phyloP scores from a whole-genome alignment of 2,888 invertebrate species.

The Pycnomerus fuliginosus region DNA sequence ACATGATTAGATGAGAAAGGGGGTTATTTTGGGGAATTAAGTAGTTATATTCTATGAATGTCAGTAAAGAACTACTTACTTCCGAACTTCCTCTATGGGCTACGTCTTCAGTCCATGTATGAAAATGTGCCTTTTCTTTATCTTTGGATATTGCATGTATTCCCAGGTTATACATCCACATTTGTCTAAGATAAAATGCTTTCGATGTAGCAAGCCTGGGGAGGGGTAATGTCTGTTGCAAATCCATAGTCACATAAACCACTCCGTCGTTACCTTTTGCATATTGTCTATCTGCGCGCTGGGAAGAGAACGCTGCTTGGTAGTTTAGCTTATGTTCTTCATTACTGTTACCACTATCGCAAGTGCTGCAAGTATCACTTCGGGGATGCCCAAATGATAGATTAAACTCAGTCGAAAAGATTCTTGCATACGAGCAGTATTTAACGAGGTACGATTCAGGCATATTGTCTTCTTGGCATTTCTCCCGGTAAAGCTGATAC shows the following conservation, averaged over 20 bases:
- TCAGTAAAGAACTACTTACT: slow-evolving; percentile 19
- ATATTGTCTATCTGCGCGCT: background rate
- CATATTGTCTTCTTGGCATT: background rate
- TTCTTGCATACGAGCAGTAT: background rate
- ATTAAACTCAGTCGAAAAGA: slow-evolving; percentile 1
- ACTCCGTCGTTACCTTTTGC: background rate
- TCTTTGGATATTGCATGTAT: slow-evolving; percentile 16
- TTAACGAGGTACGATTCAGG: background rate
- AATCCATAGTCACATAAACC: background rate
- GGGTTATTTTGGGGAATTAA: slow-evolving; percentile 12
- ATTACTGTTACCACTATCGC: background rate
- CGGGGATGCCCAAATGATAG: slow-evolving; percentile 1
- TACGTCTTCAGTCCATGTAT: slow-evolving; percentile 24
- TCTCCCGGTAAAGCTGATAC: background rate
- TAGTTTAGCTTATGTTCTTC: background rate
- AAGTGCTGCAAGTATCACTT: slow-evolving; percentile 4
- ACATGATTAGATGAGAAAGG: slow-evolving; percentile 13
- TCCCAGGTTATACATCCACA: slow-evolving; percentile 12
- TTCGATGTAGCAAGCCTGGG: background rate
- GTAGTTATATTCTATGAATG: slow-evolving; percentile 6
- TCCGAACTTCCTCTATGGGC: slow-evolving; percentile 21
- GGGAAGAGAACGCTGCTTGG: background rate
- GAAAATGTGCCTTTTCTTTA: slow-evolving; percentile 14
- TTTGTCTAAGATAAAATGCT: background rate
- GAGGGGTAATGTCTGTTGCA: background rate